phyloP scores from a whole-genome alignment of 2,113 vertebrate species.

The Tautogolabrus adspersus region DNA sequence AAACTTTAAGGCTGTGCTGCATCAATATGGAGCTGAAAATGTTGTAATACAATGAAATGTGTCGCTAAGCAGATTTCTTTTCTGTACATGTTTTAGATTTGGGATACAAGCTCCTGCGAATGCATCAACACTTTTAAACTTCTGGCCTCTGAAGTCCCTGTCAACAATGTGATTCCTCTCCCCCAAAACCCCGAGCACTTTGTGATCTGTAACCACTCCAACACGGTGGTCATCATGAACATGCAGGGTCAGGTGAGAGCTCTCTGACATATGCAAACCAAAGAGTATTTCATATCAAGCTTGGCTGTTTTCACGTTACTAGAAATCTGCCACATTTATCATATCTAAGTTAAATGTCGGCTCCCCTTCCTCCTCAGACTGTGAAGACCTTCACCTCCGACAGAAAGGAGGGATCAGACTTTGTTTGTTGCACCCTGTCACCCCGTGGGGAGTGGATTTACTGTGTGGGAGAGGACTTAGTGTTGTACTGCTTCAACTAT shows the following conservation, averaged over 20 bases:
- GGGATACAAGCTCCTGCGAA: conserved; percentile 94
- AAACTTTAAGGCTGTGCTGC: background rate
- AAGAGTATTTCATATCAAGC: too few relatives aligned
- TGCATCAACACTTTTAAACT: conserved; percentile 95
- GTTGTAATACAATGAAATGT: too few relatives aligned
- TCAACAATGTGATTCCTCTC: conserved; percentile 93
- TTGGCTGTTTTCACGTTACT: too few relatives aligned
- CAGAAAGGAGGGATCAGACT: conserved; percentile 92
- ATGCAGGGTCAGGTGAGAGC: conserved; percentile 93
- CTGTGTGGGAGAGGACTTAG: conserved; percentile 97
- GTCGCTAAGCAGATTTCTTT: background rate
- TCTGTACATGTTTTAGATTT: conserved; percentile 84
- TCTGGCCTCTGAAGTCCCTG: conserved; percentile 91
- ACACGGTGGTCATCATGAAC: conserved; percentile 94
- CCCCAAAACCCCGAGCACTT: conserved; percentile 97
- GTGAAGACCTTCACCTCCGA: conserved; percentile 96
- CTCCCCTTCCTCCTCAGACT: conserved; percentile 50
- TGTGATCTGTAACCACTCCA: conserved; percentile 95
- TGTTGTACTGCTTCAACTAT: conserved; percentile 97
- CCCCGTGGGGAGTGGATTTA: conserved; percentile 98
- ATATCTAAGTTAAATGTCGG: background rate
- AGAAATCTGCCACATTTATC: too few relatives aligned
- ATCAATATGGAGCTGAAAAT: background rate
- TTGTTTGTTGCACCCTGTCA: conserved; percentile 95
- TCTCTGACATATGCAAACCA: background rate